phyloP scores from a whole-genome alignment of 2,113 vertebrate genomes.

The Mus pahari region DNA sequence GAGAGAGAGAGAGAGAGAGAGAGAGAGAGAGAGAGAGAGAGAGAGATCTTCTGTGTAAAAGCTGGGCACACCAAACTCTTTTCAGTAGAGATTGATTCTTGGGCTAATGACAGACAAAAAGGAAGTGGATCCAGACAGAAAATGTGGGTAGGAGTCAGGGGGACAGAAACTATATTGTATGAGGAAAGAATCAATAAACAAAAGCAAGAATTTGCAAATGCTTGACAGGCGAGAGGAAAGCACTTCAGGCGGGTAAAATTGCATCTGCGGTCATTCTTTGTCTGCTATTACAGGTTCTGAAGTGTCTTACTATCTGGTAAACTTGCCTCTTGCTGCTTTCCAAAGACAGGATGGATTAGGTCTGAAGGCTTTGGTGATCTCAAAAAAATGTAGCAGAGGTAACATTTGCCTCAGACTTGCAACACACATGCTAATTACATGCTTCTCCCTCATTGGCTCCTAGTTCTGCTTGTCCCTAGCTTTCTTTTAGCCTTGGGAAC shows the following conservation, averaged over 20 bases:
- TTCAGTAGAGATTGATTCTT: neutral
- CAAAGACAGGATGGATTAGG: neutral
- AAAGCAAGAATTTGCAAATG: neutral
- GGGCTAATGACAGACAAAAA: neutral
- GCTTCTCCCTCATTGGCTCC: neutral
- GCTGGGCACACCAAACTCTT: accelerated
- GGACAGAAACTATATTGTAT: neutral
- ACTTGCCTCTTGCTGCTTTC: neutral
- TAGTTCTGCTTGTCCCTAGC: accelerated
- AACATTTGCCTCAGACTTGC: neutral
- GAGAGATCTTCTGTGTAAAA: neutral
- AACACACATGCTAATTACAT: neutral
- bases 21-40: neutral
- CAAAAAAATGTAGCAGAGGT: neutral
- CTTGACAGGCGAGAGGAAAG: neutral
- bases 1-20: neutral
- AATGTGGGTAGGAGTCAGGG: too few species aligned
- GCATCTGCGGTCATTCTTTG: neutral
- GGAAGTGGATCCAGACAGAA: neutral
- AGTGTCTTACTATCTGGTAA: neutral
- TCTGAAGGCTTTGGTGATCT: neutral
- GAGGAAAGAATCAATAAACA: neutral
- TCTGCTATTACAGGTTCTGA: neutral
- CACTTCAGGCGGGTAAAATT: neutral
- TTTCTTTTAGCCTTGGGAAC: neutral